Base-by-base conservation (phyloP, 2,113 vertebrate species). In the Oncorhynchus kisutch region DNA sequence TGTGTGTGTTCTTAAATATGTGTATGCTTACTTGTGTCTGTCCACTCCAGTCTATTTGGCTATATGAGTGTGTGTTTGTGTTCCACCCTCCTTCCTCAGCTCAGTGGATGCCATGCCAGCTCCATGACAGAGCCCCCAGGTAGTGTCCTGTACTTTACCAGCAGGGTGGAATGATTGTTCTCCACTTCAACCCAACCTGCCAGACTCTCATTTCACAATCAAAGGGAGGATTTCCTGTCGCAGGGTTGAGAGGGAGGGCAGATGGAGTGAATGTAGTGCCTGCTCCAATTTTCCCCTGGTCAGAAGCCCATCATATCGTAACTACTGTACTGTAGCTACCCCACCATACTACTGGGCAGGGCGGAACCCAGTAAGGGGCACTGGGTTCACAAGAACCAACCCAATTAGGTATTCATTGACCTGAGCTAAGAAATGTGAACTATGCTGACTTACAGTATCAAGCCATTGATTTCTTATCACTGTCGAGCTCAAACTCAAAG, bases 191-290 rank as follows among this genome's bases (percentile, higher is more conserved):
- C 80, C 78, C 24, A 22, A 45, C 39, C 9, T 45, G 67, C 18
- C 62, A 68, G 66, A 48, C 74, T 70, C 77, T 89, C 59, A 70
- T 85, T 88, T 86, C 82, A 79, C 69, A 91, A 89, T 92, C 86
- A 92, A 92, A 92, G 76, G 80, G 67, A 90, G 91, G 92, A 93
- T 93, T 93, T 93, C 92, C 92, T 93, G 91, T 90, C 87, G 90
- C 76, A 27, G 82, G 82, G 65, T 6, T 70, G 85, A 69, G 60
- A 81, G 82, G 18, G 71, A 85, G 78, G 81, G 64, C 51, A 54
- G 4, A 64, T 45, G 67, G 67, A 54, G 72, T 79, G 77, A 88
- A 45, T 68, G 70, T 34, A 45, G 34, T 22, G 77, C 86, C 78
- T 86, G 74, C 81, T 78, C 76, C 75, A 71, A 24, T 84, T 83